phyloP scores from a whole-genome alignment of 1,140 invertebrate species.

The Druon quercuslanigerum region DNA sequence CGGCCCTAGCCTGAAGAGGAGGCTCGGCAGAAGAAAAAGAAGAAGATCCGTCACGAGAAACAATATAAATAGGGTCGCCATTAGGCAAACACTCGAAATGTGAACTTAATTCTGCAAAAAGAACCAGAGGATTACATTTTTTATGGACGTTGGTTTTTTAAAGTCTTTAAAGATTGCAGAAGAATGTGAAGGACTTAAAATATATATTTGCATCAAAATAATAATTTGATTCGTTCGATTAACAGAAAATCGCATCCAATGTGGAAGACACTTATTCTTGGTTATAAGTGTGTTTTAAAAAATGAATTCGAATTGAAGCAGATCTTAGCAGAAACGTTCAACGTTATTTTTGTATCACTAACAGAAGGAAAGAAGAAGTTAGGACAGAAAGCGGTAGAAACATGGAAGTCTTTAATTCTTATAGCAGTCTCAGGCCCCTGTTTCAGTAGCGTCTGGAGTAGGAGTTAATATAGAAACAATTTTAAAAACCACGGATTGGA shows the following conservation, averaged over 20 bases:
- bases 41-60: too few relatives aligned
- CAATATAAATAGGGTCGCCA: too few relatives aligned
- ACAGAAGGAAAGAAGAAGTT: conserved; percentile 32
- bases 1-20: too few relatives aligned
- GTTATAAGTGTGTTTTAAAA: background rate
- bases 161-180: too few relatives aligned
- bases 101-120: too few relatives aligned
- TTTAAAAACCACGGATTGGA: conserved; percentile 2
- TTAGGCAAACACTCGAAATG: too few relatives aligned
- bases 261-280: background rate
- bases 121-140: too few relatives aligned
- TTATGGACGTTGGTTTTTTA: too few relatives aligned
- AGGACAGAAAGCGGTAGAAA: conserved; percentile 40
- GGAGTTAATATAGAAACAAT: conserved; percentile 6
- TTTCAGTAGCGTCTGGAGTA: conserved; percentile 31
- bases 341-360: conserved; percentile 42
- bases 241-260: background rate
- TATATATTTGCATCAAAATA: conserved; percentile 2
- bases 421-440: conserved; percentile 45
- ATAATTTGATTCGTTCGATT: background rate
- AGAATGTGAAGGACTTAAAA: too few relatives aligned
- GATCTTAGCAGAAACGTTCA: conserved; percentile 33
- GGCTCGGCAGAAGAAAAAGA: too few relatives aligned
- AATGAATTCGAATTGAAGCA: conserved; percentile 37
- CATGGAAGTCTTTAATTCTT: conserved; percentile 42